These are phyloP conservation scores for Acromyrmex echinatior DNA, from an alignment of 1,140 invertebrate species.

Conservation along the genomic window DNA sequence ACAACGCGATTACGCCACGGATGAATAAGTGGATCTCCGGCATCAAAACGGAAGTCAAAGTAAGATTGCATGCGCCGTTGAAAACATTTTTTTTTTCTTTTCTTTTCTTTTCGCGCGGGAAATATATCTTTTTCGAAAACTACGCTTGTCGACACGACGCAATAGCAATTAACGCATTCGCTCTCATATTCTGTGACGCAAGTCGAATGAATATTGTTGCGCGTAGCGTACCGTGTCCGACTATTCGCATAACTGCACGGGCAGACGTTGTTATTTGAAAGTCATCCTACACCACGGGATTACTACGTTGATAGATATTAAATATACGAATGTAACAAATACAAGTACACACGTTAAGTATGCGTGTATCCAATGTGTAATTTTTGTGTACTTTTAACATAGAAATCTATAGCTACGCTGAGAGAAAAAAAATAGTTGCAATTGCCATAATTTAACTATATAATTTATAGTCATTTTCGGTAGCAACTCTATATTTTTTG, in stretches of 20 bases:
- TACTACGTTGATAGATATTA: conserved; percentile 10
- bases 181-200: conserved; percentile 15
- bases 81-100: not conserved
- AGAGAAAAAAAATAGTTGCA: too few species aligned
- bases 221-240: conserved; percentile 34
- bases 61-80: conserved; percentile 78
- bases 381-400: not conserved
- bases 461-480: too few species aligned
- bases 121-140: not conserved
- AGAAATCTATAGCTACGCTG: not conserved
- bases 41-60: conserved; percentile 81
- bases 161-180: conserved; percentile 37
- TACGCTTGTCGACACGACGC: not conserved
- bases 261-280: conserved; percentile 22
- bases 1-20: conserved; percentile 79
- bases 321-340: not conserved
- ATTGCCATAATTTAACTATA: too few species aligned
- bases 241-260: conserved; percentile 33
- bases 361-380: not conserved
- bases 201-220: conserved; percentile 20
- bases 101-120: not conserved
- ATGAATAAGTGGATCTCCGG: conserved; percentile 87
- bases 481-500: too few species aligned
- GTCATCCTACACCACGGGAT: conserved; percentile 18
- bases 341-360: not conserved